These are phyloP conservation scores for Ferdinandea cuprea DNA, from an alignment of 2,888 invertebrate genomes.

Conservation along the genomic window DNA sequence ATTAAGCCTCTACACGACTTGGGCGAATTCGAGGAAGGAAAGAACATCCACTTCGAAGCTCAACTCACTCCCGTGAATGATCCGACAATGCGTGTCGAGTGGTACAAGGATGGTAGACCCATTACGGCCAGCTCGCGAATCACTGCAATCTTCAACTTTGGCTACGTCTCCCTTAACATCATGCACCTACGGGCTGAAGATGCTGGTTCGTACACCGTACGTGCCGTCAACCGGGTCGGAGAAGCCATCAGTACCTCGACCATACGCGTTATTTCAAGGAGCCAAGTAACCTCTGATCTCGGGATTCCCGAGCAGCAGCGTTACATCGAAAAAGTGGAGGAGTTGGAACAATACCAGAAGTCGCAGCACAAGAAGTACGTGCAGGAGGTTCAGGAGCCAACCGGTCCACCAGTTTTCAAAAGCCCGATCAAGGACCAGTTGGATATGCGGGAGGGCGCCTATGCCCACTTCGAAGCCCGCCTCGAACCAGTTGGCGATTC, in stretches of 20 bases:
- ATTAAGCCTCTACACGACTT: constrained; percentile 93
- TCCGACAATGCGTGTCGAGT: constrained; percentile 96
- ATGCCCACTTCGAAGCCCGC: constrained; percentile 97
- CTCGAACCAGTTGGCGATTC: constrained; percentile 96
- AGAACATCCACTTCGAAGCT: constrained; percentile 96
- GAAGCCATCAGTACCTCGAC: constrained; percentile 94
- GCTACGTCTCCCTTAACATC: constrained; percentile 99
- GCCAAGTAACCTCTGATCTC: constrained; percentile 92
- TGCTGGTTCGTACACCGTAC: constrained; percentile 96
- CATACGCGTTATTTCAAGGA: constrained; percentile 89
- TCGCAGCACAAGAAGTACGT: constrained; percentile 90
- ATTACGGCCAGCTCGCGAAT: constrained; percentile 98
- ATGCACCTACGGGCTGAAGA: constrained; percentile 99
- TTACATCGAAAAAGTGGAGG: constrained; percentile 95
- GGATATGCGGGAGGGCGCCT: constrained; percentile 94
- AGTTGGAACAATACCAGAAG: constrained; percentile 94
- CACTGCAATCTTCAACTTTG: constrained; percentile 99
- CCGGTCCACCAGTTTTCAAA: constrained; percentile 93
- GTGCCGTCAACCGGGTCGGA: constrained; percentile 95
- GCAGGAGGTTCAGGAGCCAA: constrained; percentile 91
- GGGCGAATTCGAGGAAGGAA: constrained; percentile 94
- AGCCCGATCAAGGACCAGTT: constrained; percentile 94
- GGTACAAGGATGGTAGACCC: constrained; percentile 97
- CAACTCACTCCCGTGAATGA: constrained; percentile 96
- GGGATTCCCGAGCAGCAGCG: constrained; percentile 95